Percentiles rank a stretch among this genome's conserved stretches.
Conservation (phyloP, 2,888 invertebrate species). For the Tetramorium bicarinatum region DNA sequence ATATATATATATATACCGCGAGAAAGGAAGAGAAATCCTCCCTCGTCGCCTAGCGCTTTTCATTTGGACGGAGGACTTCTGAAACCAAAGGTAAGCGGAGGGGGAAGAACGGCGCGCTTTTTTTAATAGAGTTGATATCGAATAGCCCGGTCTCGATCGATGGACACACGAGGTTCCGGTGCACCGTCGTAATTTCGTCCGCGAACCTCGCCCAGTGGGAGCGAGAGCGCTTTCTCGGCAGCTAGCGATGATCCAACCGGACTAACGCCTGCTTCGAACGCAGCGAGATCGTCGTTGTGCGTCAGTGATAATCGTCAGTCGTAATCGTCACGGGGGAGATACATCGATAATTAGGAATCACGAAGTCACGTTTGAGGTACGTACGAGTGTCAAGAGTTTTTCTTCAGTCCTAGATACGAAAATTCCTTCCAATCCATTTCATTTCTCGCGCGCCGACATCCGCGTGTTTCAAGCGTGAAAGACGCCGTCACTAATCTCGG, state of each 20-base stretch:
- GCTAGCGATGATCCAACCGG: constrained; percentile 9
- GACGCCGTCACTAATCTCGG: neutral
- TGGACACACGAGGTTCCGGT: constrained; percentile 1
- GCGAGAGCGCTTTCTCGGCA: neutral
- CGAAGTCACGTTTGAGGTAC: neutral
- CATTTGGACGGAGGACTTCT: constrained; percentile 36
- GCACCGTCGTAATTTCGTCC: constrained; percentile 30
- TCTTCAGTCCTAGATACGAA: constrained; percentile 1
- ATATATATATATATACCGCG: constrained; percentile 16
- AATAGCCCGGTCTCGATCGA: constrained; percentile 23
- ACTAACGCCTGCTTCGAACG: constrained; percentile 1
- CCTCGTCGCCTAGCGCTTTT: constrained; percentile 45
- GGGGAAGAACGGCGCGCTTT: constrained; percentile 45
- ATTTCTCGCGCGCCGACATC: neutral
- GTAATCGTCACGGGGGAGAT: neutral
- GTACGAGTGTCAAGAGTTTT: neutral
- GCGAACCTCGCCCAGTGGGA: constrained; percentile 22
- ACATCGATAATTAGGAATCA: constrained; percentile 2
- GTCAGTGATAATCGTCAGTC: neutral
- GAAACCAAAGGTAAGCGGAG: constrained; percentile 33
- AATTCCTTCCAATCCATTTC: neutral
- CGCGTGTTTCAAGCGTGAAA: neutral
- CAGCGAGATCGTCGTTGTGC: neutral
- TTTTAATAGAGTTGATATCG: constrained; percentile 21
- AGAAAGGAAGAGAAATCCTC: constrained; percentile 40